Percentiles rank a stretch among this genome's conserved stretches.
Evolutionary conservation across 2,888 invertebrate genomes (phyloP).

Genomic region (Metallyticus violacea): DNA sequence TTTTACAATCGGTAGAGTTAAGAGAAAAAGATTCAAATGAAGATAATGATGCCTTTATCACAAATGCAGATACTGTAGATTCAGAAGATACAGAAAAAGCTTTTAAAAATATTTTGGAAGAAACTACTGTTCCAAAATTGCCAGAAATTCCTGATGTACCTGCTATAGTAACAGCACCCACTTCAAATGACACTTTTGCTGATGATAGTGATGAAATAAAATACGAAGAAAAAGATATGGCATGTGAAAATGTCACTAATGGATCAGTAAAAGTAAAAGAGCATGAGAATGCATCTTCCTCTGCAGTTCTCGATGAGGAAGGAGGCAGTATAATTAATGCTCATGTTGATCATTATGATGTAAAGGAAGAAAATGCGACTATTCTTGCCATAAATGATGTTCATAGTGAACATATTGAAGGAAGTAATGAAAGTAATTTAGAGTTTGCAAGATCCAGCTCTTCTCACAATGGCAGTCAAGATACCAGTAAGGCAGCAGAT

Average conservation of each 20-base stretch:
- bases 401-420: neutral
- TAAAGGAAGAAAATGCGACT: neutral
- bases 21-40: neutral
- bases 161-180: neutral
- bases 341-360: neutral
- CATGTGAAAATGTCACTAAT: neutral
- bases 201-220: neutral
- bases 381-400: neutral
- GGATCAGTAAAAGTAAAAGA: neutral
- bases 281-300: neutral
- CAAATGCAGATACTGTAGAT: neutral
- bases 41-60: neutral
- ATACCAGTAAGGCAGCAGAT: neutral
- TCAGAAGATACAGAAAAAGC: slow-evolving; percentile 42
- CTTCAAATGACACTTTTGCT: neutral
- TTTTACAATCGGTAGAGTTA: neutral
- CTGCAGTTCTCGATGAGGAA: neutral
- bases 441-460: neutral
- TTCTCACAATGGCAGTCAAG: neutral
- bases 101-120: slow-evolving; percentile 45
- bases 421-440: neutral
- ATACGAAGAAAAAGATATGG: neutral
- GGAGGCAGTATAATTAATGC: neutral
- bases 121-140: slow-evolving; percentile 38
- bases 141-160: slow-evolving; percentile 7